Evolutionary conservation across 2,888 invertebrate species (phyloP), one percentile per base, ranked within the genome.

Genomic region (Epiperipatus broadwayi): DNA sequence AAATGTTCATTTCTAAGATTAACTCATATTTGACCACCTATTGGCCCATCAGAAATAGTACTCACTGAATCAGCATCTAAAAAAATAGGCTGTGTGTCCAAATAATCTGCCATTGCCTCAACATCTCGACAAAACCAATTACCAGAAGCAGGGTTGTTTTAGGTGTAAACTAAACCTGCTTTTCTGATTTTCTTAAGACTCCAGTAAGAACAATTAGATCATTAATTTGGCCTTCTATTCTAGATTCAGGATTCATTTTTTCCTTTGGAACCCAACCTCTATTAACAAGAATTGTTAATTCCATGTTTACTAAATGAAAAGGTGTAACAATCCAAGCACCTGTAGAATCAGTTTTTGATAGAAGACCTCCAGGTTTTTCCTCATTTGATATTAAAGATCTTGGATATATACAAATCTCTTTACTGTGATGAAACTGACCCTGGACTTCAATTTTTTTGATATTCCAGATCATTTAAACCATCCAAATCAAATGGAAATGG

Each of bases 21-120:
- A 4, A 91, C 69, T 49, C 78, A 68, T 0, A 93, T 93, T 63
- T 95, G 93, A 10, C 87, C 85, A 10, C 84, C 85, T 21, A 83
- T 67, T 0, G 91, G 91, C 48, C 79, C 73, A 44, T 69, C 62
- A 47, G 63, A 67, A 0, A 72, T 63, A 31, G 73, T 69, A 8
- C 68, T 64, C 39, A n/a, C n/a, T n/a, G n/a, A n/a, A 14, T 69
- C 67, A 0, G 77, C 79, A 59, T 95, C 93, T 15, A 95, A 54
- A 59, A 76, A 84, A 8, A 89, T 68, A 2, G 83, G 83, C 2
- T 66, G 64, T 12, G 80, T 70, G 2, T 70, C 72, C 1, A 74
- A 64, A 21, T 65, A 46, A 32, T 65, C 56, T 41, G 81, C 73
- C 81, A 95, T 85, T 51, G 70, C 66, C 5, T 73, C 62, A 38